Conservation (phyloP, 2,797 vertebrate species). For the Hapalemur alaotrensis region DNA sequence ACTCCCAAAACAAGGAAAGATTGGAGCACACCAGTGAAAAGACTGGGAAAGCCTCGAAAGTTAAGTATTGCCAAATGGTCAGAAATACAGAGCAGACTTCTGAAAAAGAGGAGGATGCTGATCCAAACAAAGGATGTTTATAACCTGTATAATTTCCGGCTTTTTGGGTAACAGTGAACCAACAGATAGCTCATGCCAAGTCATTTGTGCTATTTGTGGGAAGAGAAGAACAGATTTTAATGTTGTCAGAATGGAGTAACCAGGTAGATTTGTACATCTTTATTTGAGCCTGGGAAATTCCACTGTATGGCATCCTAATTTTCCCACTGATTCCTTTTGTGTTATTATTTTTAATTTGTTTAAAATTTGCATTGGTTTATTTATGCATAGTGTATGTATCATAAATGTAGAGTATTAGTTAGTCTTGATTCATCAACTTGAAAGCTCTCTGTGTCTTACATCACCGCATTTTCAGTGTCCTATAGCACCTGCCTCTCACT, state of each 20-base stretch:
- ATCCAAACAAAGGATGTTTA: not conserved
- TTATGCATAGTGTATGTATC: not conserved
- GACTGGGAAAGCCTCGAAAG: not conserved
- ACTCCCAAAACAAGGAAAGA: not conserved
- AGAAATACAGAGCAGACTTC: not conserved
- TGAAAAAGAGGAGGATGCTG: not conserved
- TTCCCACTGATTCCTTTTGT: not conserved
- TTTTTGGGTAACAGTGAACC: not conserved
- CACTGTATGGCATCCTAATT: not conserved
- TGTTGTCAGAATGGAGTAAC: not conserved
- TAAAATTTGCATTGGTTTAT: not conserved
- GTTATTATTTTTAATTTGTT: not conserved
- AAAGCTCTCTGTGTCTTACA: not conserved
- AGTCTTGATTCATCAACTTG: not conserved
- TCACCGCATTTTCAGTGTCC: not conserved
- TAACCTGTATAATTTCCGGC: accelerated
- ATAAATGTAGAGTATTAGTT: not conserved
- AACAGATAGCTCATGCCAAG: not conserved
- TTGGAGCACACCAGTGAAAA: accelerated
- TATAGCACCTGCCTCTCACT: accelerated
- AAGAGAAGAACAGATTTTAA: not conserved
- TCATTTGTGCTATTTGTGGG: not conserved
- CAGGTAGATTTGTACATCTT: not conserved
- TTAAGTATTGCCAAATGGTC: not conserved
- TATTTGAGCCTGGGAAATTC: not conserved